Evolutionary conservation across 2,797 vertebrate genomes (phyloP).

Genomic region (Prunella strophiata): DNA sequence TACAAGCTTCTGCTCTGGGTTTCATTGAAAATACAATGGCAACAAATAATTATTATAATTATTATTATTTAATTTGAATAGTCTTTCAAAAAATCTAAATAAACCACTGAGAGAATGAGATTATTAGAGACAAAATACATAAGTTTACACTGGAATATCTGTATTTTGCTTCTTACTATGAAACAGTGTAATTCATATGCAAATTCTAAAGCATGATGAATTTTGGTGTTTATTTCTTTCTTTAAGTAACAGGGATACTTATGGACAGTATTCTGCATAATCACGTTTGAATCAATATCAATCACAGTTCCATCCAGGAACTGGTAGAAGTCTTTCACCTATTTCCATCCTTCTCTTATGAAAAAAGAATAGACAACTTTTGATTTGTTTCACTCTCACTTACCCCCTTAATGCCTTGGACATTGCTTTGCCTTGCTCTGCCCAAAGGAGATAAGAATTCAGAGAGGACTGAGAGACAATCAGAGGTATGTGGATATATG

Average conservation of each 20-base stretch:
- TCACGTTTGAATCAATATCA: neutral
- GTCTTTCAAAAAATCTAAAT: neutral
- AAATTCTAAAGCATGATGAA: neutral
- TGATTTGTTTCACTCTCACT: neutral
- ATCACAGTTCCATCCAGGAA: neutral
- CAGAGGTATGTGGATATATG: neutral
- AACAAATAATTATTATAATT: neutral
- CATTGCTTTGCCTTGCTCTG: neutral
- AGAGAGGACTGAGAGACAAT: neutral
- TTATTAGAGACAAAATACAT: neutral
- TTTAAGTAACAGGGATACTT: neutral
- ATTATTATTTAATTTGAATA: neutral
- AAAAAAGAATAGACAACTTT: neutral
- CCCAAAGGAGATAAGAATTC: neutral
- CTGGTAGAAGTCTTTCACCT: neutral
- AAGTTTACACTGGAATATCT: neutral
- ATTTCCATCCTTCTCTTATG: neutral
- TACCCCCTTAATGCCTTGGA: neutral
- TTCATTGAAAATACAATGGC: neutral
- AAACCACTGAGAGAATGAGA: neutral
- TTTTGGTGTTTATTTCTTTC: neutral
- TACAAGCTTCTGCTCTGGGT: neutral
- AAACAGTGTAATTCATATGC: neutral
- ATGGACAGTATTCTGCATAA: neutral
- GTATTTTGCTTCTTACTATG: neutral